Evolutionary conservation across 2,888 invertebrate species (phyloP).

Genomic region (Danaus chrysippus): DNA sequence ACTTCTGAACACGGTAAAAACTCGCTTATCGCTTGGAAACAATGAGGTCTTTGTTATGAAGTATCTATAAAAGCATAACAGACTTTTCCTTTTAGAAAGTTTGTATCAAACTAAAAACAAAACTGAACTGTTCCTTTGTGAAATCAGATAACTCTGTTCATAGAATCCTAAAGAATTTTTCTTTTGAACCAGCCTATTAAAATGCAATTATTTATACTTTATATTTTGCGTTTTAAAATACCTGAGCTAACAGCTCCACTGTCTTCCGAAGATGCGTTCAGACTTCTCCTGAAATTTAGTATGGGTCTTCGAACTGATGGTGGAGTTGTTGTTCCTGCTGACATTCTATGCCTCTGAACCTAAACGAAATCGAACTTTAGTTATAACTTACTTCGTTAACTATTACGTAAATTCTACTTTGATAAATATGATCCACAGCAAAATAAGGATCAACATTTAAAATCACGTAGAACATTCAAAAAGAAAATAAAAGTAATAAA

Average conservation of each 20-base stretch:
- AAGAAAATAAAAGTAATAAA: too few relatives aligned
- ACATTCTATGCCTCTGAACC: constrained; percentile 91
- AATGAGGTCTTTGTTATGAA: background rate
- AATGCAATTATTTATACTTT: too few relatives aligned
- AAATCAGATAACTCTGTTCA: constrained; percentile 9
- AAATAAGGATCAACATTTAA: too few relatives aligned
- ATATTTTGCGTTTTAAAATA: constrained; percentile 26
- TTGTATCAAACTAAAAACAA: constrained; percentile 12
- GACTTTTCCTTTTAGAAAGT: constrained; percentile 5
- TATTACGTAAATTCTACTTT: background rate
- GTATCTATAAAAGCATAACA: background rate
- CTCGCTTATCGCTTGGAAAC: background rate
- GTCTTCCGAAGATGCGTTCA: constrained; percentile 89
- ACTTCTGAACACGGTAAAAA: background rate
- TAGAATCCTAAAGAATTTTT: background rate
- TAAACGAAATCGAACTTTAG: constrained; percentile 39
- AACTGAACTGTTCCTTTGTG: background rate
- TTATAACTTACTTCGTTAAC: background rate
- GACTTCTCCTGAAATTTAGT: constrained; percentile 83
- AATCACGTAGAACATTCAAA: too few relatives aligned
- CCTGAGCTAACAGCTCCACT: constrained; percentile 67
- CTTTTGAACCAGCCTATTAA: too few relatives aligned
- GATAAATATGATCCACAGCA: too few relatives aligned
- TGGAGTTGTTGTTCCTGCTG: constrained; percentile 87
- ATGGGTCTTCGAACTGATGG: constrained; percentile 87